Evolutionary conservation across 2,113 vertebrate species (phyloP), one percentile per base, ranked within the genome.

Genomic region (Mandrillus leucophaeus): DNA sequence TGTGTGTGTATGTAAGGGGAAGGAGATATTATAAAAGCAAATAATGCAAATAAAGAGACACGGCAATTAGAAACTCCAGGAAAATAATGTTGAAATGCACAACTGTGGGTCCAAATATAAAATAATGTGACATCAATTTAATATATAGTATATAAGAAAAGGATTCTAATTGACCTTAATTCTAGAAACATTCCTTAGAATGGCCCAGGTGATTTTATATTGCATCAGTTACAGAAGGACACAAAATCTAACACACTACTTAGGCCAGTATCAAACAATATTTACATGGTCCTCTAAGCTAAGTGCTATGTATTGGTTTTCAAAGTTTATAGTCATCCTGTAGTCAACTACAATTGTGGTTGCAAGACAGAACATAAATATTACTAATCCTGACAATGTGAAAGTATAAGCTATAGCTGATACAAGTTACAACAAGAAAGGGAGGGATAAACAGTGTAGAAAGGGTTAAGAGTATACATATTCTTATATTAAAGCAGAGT

Each of bases 21-120:
- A 76, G 18, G 38, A 66, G 40, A 83, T 18, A 40, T 80, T 45
- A 55, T 82, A 57, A 32, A 76, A 76, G 35, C 45, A 93, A 89
- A 93, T 59, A 78, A 87, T 79, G 14, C 57, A 68, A 40, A 59
- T 52, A 50, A 86, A 86, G 61, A 91, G 76, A 93, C 85, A 93
- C 35, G 72, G 23, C 61, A 38, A 70, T 68, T 68, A 61, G 61
- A 95, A 81, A 87, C 57, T 83, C 43, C 27, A 79, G 55, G 43
- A 68, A 81, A 86, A 81, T 55, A 85, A 32, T 61, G 93, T 75
- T 76, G 38, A 78, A 68, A 84, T 73, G 52, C 78, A 57, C 32
- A 95, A 40, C 57, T 61, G 68, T 72, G 61, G 61, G 40, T 73
- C n/a, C n/a, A 72, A 88, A 70, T n/a, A 70, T 48, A 68, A 92